A percentile compares a stretch with the other conserved stretches of the same genome.
Evolutionary conservation across 2,888 invertebrate species (phyloP).

Genomic region (Patella caerulea): DNA sequence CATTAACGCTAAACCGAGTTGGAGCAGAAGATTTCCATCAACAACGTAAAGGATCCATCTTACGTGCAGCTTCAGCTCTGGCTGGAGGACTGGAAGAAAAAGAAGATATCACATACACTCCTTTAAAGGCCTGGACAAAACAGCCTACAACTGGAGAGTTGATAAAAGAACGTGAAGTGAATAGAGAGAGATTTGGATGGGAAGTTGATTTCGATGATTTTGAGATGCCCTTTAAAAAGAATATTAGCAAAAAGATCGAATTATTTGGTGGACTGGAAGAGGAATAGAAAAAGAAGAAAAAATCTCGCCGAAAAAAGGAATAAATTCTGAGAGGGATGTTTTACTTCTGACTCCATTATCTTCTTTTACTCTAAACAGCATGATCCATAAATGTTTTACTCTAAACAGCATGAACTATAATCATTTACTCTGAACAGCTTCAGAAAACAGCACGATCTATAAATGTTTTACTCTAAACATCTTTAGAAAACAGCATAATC

Average conservation of each 20-base stretch:
- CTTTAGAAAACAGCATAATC: too few relatives aligned
- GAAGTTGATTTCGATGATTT: constrained; percentile 71
- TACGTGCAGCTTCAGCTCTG: constrained; percentile 68
- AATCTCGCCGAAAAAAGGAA: not conserved
- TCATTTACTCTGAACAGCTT: too few relatives aligned
- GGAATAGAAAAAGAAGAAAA: not conserved
- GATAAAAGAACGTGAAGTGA: constrained; percentile 55
- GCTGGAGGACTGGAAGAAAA: constrained; percentile 67
- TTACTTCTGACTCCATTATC: not conserved
- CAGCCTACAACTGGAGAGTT: constrained; percentile 66
- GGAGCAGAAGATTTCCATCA: constrained; percentile 41
- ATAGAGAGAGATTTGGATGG: constrained; percentile 69
- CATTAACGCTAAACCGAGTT: constrained; percentile 21
- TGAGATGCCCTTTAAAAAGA: constrained; percentile 69
- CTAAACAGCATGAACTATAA: too few relatives aligned
- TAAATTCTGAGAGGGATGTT: not conserved
- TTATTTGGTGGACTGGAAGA: constrained; percentile 57
- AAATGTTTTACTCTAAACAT: too few relatives aligned
- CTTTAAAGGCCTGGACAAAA: constrained; percentile 68
- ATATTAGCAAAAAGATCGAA: constrained; percentile 59
- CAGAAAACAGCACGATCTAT: too few relatives aligned
- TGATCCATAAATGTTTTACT: too few relatives aligned
- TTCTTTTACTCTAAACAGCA: not conserved
- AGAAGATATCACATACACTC: constrained; percentile 68
- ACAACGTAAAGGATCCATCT: constrained; percentile 66